A percentile compares a stretch with the other conserved stretches of the same genome.
Evolutionary conservation across 2,888 invertebrate genomes (phyloP).

Genomic region (Spisula subtruncata): DNA sequence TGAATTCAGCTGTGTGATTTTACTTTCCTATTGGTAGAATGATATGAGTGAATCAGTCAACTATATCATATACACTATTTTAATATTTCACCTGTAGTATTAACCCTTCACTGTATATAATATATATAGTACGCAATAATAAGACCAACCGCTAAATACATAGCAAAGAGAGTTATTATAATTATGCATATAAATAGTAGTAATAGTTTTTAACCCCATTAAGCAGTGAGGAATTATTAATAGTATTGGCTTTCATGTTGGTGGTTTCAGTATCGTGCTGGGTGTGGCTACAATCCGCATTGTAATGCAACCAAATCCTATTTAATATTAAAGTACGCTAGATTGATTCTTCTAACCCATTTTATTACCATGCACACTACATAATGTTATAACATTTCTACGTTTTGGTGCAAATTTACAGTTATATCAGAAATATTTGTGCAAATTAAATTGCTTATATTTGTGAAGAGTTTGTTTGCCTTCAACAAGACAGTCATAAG

Average conservation of each 20-base stretch:
- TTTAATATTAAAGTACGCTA: background rate
- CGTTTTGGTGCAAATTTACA: no score
- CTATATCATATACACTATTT: constrained; percentile 52
- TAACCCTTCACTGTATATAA: background rate
- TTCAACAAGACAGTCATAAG: no score
- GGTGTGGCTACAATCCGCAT: background rate
- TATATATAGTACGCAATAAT: background rate
- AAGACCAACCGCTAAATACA: background rate
- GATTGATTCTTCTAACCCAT: background rate
- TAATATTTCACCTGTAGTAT: constrained; percentile 49
- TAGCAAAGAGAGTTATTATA: background rate
- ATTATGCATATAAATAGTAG: background rate
- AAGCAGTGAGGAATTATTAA: background rate
- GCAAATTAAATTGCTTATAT: no score
- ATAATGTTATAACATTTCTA: background rate
- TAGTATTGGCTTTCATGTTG: background rate
- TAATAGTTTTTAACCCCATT: background rate
- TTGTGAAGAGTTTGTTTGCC: no score
- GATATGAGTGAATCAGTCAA: constrained; percentile 50
- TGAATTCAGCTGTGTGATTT: constrained; percentile 50
- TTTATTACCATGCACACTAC: background rate
- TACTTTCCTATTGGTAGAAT: constrained; percentile 64
- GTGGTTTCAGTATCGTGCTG: background rate
- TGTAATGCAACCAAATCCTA: constrained; percentile 9
- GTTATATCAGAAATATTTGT: no score